Evolutionary conservation across 2,888 invertebrate genomes (phyloP).

Genomic region (Synergus gifuensis): DNA sequence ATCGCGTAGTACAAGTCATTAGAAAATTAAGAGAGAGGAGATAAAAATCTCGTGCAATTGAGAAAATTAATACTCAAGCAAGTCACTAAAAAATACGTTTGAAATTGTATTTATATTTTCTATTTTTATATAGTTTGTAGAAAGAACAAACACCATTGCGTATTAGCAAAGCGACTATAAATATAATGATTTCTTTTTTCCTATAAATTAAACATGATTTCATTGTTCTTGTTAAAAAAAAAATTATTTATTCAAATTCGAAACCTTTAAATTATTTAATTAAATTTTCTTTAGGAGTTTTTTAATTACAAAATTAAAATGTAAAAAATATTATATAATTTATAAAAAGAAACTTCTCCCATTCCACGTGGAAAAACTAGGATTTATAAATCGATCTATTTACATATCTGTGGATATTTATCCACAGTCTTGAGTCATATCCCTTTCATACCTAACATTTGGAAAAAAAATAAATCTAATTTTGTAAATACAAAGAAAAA

Average conservation of each 20-base stretch:
- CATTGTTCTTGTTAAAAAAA: neutral
- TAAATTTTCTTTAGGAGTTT: neutral
- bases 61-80: conserved; percentile 31
- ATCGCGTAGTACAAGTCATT: conserved; percentile 21
- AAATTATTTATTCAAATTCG: neutral
- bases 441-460: conserved; percentile 31
- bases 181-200: neutral
- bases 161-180: neutral
- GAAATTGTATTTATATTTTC: conserved; percentile 71
- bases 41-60: conserved; percentile 24
- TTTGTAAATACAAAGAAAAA: conserved; percentile 33
- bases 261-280: neutral
- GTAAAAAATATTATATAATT: neutral
- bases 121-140: conserved; percentile 76
- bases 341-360: neutral
- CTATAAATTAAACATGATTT: neutral
- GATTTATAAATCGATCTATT: conserved; percentile 15
- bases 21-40: conserved; percentile 15
- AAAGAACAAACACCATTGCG: conserved; percentile 43
- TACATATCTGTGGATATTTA: conserved; percentile 32
- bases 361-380: conserved; percentile 3
- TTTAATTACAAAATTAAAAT: neutral
- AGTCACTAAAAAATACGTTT: conserved; percentile 48
- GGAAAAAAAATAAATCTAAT: conserved; percentile 37
- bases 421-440: conserved; percentile 23